Base-by-base conservation (phyloP, 1,140 invertebrate genomes). In the Scaptomyza montana region DNA sequence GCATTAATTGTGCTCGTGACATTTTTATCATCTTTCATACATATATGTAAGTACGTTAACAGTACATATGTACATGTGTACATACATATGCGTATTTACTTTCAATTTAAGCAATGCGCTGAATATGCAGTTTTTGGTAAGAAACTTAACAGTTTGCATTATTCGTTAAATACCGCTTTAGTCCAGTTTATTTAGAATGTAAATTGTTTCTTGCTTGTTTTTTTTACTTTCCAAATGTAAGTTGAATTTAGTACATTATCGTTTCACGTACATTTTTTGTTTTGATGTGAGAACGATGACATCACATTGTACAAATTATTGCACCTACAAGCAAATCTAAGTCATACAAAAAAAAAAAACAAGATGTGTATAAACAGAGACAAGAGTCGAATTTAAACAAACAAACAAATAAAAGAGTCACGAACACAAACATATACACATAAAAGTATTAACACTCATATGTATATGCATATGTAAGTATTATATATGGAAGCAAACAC, bases 1-100 rank as follows among this genome's bases (percentile, higher is more conserved):
- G 56, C 81, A 85, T 74, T 87, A 85, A 85, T 68, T 56, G 74
- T 75, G 82, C 81, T 85, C 82, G 81, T 85, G 81, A 87, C 78
- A 81, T 85, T 86, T 77, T 85, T 69, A 73, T 73, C 70, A 73
- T 73, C 56, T 68, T 73, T 68, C 57, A 61, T 68, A 33, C 7
- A 33, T 33, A 33, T 68, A 61, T 78, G 5, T 33, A 6, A 5
- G 30, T 64, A 70, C 73, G 64, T 67, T 47, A 71, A 54, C 21
- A 25, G 21, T 43, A 60, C 1, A 7, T 36, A 36, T 36, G 33
- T 36, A 64, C 36, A 63, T 50, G 21, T 30, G 16, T 10, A 63
- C 59, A 69, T 7, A 39, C 25, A 21, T 45, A 51, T 12, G 19
- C 53, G 67, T 45, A 63, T 57, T 39, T 54, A 47, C 28, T 61